Percentiles rank a stretch among this genome's conserved stretches.
Evolutionary conservation across 2,113 vertebrate species (phyloP).

Genomic region (Sylvia atricapilla): DNA sequence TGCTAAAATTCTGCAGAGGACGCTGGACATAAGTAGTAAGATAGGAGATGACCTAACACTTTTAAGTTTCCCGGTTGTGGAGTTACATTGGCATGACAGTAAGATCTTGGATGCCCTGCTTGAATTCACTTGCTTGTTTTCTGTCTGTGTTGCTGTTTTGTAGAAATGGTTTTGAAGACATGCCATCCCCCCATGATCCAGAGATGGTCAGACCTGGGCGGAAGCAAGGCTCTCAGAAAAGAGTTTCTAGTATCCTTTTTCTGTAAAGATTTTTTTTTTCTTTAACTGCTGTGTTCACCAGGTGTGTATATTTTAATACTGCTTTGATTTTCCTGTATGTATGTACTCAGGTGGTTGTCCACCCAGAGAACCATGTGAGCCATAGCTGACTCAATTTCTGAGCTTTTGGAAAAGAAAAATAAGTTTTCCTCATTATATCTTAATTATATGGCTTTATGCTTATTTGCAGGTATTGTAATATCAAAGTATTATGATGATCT

Average conservation of each 20-base stretch:
- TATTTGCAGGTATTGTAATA: background rate
- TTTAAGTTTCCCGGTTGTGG: background rate
- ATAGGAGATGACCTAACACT: fast-evolving
- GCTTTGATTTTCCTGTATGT: background rate
- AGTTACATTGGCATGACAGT: background rate
- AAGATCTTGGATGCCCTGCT: background rate
- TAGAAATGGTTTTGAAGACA: slow-evolving; percentile 66
- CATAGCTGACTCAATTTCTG: background rate
- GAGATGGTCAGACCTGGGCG: slow-evolving; percentile 75
- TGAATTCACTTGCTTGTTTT: background rate
- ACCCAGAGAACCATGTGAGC: background rate
- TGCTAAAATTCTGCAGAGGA: background rate
- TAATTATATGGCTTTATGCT: background rate
- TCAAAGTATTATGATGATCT: background rate
- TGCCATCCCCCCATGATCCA: slow-evolving; percentile 71
- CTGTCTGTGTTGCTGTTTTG: background rate
- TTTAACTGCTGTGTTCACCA: background rate
- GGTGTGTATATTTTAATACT: background rate
- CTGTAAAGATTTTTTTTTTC: background rate
- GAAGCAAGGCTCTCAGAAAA: slow-evolving; percentile 79
- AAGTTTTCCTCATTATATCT: background rate
- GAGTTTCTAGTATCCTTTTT: slow-evolving; percentile 87
- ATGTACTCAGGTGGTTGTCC: background rate
- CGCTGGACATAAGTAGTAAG: background rate
- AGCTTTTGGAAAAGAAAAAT: background rate